Percentiles rank a stretch among this genome's conserved stretches.
phyloP scores from a whole-genome alignment of 2,797 vertebrate genomes.

The Megaceryle alcyon region DNA sequence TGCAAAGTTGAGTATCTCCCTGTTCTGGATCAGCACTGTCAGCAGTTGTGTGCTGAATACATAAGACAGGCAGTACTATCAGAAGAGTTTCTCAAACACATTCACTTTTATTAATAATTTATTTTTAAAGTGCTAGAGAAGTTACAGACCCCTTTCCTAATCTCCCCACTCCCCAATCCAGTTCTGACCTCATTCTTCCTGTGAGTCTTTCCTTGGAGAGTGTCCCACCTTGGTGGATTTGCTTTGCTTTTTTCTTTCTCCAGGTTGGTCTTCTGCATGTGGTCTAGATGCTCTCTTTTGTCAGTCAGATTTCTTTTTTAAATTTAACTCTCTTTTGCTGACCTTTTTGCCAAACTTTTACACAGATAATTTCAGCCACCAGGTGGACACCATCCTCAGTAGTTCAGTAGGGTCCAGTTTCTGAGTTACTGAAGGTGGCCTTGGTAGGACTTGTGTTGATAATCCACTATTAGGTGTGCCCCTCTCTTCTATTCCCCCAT shows the following conservation, averaged over 20 bases:
- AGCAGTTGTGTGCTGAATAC: neutral
- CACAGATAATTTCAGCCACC: neutral
- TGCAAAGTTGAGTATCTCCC: neutral
- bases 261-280: slow-evolving; percentile 36
- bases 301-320: neutral
- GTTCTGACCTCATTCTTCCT: slow-evolving; percentile 52
- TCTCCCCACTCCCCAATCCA: neutral
- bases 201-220: slow-evolving; percentile 51
- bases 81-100: neutral
- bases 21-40: neutral
- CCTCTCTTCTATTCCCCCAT: neutral
- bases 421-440: neutral
- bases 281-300: neutral
- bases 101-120: neutral
- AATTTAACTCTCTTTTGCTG: neutral
- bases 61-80: neutral
- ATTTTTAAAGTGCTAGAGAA: neutral
- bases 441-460: neutral
- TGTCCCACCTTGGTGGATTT: neutral
- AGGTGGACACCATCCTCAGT: neutral
- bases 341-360: neutral
- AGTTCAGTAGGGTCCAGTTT: neutral
- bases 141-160: slow-evolving; percentile 30
- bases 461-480: neutral
- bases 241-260: neutral